phyloP scores from a whole-genome alignment of 2,888 invertebrate genomes.

The Coenonympha glycerion region DNA sequence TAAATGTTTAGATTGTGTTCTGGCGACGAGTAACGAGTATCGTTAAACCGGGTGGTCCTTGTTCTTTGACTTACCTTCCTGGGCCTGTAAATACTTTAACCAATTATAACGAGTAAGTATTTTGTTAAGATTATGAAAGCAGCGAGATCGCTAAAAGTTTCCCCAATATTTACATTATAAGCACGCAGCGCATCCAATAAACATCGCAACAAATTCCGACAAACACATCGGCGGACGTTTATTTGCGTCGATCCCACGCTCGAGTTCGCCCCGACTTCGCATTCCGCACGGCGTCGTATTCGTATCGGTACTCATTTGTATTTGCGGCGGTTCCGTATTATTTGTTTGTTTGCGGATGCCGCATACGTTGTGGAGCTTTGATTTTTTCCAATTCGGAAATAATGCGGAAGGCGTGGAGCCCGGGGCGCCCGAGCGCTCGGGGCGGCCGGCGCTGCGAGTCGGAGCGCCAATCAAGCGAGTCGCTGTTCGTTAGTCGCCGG shows the following conservation, averaged over 20 bases:
- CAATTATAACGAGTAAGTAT: too few relatives aligned
- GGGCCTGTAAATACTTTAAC: too few relatives aligned
- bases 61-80: too few relatives aligned
- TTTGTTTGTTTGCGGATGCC: constrained; percentile 72
- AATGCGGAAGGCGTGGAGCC: constrained; percentile 64
- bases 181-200: constrained; percentile 66
- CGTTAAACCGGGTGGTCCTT: too few relatives aligned
- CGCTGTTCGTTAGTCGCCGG: constrained; percentile 53
- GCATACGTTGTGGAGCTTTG: constrained; percentile 66
- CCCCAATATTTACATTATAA: constrained; percentile 49
- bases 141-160: constrained; percentile 1
- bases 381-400: constrained; percentile 73
- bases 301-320: constrained; percentile 70
- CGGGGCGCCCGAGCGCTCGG: constrained; percentile 59
- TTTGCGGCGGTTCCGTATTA: constrained; percentile 68
- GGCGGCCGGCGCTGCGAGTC: constrained; percentile 53
- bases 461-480: constrained; percentile 63
- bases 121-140: too few relatives aligned
- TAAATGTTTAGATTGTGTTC: too few relatives aligned
- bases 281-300: constrained; percentile 52
- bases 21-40: too few relatives aligned
- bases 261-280: constrained; percentile 58
- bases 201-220: constrained; percentile 69
- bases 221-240: constrained; percentile 71
- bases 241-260: constrained; percentile 67